Percentiles rank a stretch among this genome's conserved stretches.
Evolutionary conservation across 2,888 invertebrate genomes (phyloP).

Genomic region (Gymnocheta viridis): DNA sequence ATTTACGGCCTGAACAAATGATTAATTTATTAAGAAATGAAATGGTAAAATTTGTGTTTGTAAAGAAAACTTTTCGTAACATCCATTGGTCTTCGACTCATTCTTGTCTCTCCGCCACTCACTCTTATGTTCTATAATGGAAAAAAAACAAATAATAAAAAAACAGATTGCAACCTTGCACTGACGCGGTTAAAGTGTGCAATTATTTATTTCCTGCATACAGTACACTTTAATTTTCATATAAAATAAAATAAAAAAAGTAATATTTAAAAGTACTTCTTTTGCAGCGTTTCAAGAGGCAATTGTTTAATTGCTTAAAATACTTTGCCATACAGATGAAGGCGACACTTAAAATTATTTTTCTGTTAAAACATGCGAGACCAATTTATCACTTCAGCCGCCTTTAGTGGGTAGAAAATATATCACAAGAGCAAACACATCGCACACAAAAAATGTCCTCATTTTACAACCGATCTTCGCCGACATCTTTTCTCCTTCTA

Average conservation of each 20-base stretch:
- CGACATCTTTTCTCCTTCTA: conserved; percentile 35
- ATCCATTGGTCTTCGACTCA: background rate
- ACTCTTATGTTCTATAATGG: background rate
- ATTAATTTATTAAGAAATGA: conserved; percentile 50
- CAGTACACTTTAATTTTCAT: conserved; percentile 53
- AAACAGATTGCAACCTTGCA: conserved; percentile 36
- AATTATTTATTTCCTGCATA: conserved; percentile 65
- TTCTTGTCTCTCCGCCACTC: too few relatives aligned
- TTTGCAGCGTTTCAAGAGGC: conserved; percentile 48
- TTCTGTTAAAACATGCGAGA: conserved; percentile 66
- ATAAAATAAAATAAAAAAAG: conserved; percentile 18
- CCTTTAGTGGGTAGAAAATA: conserved; percentile 53
- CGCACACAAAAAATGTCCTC: background rate
- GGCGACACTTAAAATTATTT: conserved; percentile 66
- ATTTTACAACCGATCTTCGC: conserved; percentile 13
- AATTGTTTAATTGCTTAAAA: conserved; percentile 69
- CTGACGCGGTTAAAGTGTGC: conserved; percentile 51
- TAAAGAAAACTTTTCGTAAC: conserved; percentile 33
- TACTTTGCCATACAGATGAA: conserved; percentile 52
- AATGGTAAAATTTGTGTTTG: conserved; percentile 23
- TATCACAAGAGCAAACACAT: conserved; percentile 45
- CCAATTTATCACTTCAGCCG: conserved; percentile 69
- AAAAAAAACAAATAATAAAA: background rate
- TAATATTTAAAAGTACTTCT: background rate
- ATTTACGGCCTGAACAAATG: conserved; percentile 56